Evolutionary conservation across 2,113 vertebrate genomes (phyloP), one percentile per base, ranked within the genome.

Genomic region (Mirounga angustirostris): DNA sequence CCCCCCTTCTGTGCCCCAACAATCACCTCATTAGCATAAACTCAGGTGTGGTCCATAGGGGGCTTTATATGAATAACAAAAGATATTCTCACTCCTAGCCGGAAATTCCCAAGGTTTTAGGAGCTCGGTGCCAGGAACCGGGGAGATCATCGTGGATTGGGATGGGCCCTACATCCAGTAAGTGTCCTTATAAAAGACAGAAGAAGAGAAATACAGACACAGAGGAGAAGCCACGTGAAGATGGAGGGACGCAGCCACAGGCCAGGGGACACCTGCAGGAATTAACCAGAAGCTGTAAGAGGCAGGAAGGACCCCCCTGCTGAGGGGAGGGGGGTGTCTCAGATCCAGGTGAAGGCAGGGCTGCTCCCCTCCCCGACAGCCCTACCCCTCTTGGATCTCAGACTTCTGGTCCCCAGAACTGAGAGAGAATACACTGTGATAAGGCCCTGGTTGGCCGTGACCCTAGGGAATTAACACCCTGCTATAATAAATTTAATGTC

Each of bases 61-160:
- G 1, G 30, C 5, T 73, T 40, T 36, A n/a, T 14, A 40, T 1
- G n/a, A 73, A 28, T 40, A 40, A 30, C 46, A 21, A 3, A 46
- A n/a, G 40, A 2, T 3, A 7, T 4, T 40, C n/a, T 30, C 2
- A 1, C 1, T 24, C 7, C 11, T 0, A 2, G 11, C 65, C 1
- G 24, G 52, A 71, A 56, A 54, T 12, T 18, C 1, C 33, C 7
- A 36, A 67, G 65, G 22, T 71, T 19, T 56, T 1, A 28, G 14
- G 50, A 36, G 50, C 33, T 4, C 15, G 1, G 50, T 11, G 50
- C 33, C 50, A 12, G 50, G 33, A 16, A 1, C 33, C 46, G 0
- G 63, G 81, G 7, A 69, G 14, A 7, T 28, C 33, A 36, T 16
- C 46, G 0, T 16, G 78, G 36, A 14, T 4, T 3, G 4, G 4